Conservation (phyloP, 2,888 invertebrate species). For the Microplitis deprimator region DNA sequence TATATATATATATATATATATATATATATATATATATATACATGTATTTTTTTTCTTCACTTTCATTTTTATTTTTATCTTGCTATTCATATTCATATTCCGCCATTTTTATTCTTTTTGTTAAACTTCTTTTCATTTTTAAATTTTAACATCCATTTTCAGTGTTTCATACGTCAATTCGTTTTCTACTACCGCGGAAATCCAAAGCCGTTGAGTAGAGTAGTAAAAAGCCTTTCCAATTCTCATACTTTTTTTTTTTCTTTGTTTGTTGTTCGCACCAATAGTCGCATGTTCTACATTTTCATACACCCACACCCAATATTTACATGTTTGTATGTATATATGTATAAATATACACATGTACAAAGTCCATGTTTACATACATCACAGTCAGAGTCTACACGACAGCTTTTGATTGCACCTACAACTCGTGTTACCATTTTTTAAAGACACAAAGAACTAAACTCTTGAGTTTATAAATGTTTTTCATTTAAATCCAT, state of each 20-base stretch:
- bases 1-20: too few species aligned
- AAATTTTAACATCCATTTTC: neutral
- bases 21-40: too few species aligned
- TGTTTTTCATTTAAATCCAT: constrained; percentile 17
- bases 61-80: neutral
- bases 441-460: constrained; percentile 20
- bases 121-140: neutral
- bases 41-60: neutral
- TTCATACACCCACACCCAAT: neutral
- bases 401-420: constrained; percentile 30
- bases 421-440: constrained; percentile 8
- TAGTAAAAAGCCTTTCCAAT: constrained; percentile 20
- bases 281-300: neutral
- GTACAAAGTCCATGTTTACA: constrained; percentile 1
- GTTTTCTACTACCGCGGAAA: constrained; percentile 14
- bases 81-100: neutral
- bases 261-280: constrained; percentile 13
- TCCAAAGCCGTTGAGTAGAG: constrained; percentile 11
- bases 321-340: neutral
- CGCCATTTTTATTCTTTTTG: neutral
- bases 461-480: neutral
- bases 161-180: constrained; percentile 23
- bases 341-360: neutral
- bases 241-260: neutral
- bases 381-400: constrained; percentile 5